Base-by-base conservation (phyloP, 1,140 invertebrate species). In the Atta texana region DNA sequence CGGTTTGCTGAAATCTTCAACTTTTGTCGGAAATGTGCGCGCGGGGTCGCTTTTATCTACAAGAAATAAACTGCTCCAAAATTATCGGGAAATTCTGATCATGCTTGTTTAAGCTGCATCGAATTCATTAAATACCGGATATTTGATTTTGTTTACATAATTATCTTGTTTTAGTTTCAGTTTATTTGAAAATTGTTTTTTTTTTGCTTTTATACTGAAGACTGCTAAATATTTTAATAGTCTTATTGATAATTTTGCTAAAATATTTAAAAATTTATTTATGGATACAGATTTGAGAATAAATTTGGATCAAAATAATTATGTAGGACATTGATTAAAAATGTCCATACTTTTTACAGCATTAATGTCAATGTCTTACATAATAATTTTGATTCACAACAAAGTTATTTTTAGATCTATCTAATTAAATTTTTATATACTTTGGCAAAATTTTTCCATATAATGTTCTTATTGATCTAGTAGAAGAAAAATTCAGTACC, bases 1-100 rank as follows among this genome's bases (percentile, higher is more conserved):
- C 72, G 80, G 80, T 68, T 84, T 34, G 69, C 39, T 61, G 28
- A 84, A 61, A 75, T 84, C 51, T 57, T 81, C 55, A 55, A 59
- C 24, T 31, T n/a, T 39, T 55, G 49, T n/a, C 57, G 69, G 39
- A 61, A 74, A 34, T 71, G 69, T 14, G 64, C 24, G 34, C 63
- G 51, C 18, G 51, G 51, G 39, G 31, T 63, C 24, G 59, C 28
- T 63, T 68, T 80, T 55, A 66, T 69, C 68, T 39, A n/a, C 28
- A 8, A 74, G 18, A 57, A 84, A 61, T 71, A 49, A 82, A 74
- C 24, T 28, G 28, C n/a, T n/a, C 7, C 14, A 28, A 84, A 84
- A 84, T 84, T 74, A 84, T 74, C 44, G 24, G 16, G 1, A 24
- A 75, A 84, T 51, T 72, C 31, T 12, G 18, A 24, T 74, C 39